Evolutionary conservation across 2,113 vertebrate species (phyloP).

Genomic region (Corydoras maculifer): DNA sequence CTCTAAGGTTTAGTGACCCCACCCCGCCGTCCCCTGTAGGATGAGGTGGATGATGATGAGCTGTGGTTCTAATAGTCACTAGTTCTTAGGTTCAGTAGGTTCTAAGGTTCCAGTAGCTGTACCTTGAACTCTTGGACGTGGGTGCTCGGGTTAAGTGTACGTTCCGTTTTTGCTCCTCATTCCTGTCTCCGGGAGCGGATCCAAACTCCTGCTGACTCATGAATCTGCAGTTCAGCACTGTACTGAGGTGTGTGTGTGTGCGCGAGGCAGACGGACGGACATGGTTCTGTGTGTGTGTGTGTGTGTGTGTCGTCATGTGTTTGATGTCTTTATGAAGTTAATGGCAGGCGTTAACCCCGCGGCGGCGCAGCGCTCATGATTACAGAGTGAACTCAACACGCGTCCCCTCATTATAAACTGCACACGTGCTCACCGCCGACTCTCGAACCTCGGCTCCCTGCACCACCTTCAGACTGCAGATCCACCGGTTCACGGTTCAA

Average conservation of each 20-base stretch:
- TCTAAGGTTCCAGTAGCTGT: conserved; percentile 11
- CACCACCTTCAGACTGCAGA: too few relatives aligned
- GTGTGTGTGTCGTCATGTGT: background rate
- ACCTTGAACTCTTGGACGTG: conserved; percentile 23
- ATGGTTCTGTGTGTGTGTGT: background rate
- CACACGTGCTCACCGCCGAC: conserved; percentile 39
- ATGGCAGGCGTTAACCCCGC: conserved; percentile 35
- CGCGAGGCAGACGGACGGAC: background rate
- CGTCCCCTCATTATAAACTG: conserved; percentile 51
- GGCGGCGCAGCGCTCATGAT: conserved; percentile 55
- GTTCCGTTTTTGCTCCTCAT: conserved; percentile 41
- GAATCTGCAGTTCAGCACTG: conserved; percentile 20
- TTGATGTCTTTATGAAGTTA: conserved; percentile 24
- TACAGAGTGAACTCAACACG: conserved; percentile 62
- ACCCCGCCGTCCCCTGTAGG: too few relatives aligned
- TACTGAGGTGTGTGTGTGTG: conserved; percentile 21
- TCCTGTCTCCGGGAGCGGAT: conserved; percentile 44
- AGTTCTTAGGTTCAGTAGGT: too few relatives aligned
- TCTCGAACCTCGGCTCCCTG: too few relatives aligned
- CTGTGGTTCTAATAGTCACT: too few relatives aligned
- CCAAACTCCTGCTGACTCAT: conserved; percentile 43
- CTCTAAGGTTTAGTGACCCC: too few relatives aligned
- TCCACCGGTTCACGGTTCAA: too few relatives aligned
- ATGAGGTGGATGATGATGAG: too few relatives aligned
- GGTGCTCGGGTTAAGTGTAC: conserved; percentile 38